Percentiles rank a stretch among this genome's conserved stretches.
Conservation (phyloP, 2,888 invertebrate genomes). For the Polydrusus pterygomalis region DNA sequence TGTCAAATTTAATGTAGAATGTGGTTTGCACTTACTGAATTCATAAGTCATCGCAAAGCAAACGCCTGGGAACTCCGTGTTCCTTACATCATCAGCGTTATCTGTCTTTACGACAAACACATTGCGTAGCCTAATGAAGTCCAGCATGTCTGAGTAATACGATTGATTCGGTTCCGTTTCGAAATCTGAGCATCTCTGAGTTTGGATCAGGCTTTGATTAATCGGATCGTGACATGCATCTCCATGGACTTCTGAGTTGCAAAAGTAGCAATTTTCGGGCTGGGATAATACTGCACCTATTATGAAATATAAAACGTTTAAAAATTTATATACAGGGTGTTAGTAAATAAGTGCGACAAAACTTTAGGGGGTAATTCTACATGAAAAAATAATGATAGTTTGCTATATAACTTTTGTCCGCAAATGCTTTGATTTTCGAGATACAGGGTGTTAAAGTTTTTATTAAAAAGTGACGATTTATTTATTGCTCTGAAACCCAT, state of each 20-base stretch:
- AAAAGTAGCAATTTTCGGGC: constrained; percentile 1
- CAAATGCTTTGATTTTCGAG: no score
- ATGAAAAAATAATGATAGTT: no score
- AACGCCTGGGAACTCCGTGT: not conserved
- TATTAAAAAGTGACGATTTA: no score
- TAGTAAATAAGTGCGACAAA: no score
- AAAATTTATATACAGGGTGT: no score
- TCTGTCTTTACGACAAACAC: not conserved
- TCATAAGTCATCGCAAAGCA: constrained; percentile 11
- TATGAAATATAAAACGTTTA: no score
- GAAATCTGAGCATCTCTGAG: not conserved
- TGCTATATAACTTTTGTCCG: no score
- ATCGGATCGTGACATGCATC: constrained; percentile 5
- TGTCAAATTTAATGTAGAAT: no score
- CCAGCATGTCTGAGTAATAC: not conserved
- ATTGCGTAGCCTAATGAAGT: not conserved
- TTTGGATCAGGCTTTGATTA: not conserved
- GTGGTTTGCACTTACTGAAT: constrained; percentile 22
- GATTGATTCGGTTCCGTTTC: not conserved
- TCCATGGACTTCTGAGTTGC: constrained; percentile 17
- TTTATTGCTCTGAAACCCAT: no score
- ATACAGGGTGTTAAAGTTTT: no score
- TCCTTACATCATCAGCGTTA: not conserved
- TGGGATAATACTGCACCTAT: not conserved
- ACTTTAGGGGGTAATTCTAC: no score